Base-by-base conservation (phyloP, 2,797 vertebrate genomes). In the Acanthurus tractus region DNA sequence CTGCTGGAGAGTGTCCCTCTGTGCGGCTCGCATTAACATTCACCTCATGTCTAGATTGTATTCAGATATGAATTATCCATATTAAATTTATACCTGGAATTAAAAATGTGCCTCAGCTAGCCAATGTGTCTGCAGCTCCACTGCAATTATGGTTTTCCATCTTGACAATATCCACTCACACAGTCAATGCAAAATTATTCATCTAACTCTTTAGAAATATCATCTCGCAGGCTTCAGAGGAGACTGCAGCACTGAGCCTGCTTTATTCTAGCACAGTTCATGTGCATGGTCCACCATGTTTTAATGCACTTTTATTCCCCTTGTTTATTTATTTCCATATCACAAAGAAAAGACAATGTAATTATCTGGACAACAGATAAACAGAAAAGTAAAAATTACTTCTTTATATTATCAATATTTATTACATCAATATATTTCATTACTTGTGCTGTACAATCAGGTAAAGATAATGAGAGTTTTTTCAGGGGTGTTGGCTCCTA, bases 51-150 rank as follows among this genome's bases (percentile, higher is more conserved):
- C 45, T 34, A 76, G 63, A 86, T 82, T 62, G 55, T 77, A 86
- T 87, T 82, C 76, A 74, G 69, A 77, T 85, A 84, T 85, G 80
- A 91, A 85, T 85, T 76, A 85, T 88, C 79, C 62, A 84, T 84
- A 73, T 75, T 86, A 77, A 65, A 85, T 85, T 83, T 83, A 77
- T 64, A 87, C 74, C 79, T 82, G 70, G 64, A 84, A 85, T 86
- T 85, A 83, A 79, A 88, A 86, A 71, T 59, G 63, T 49, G 57
- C 44, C 64, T 56, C 42, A 29, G 72, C 73, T 46, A 44, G 66
- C 57, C 53, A 57, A 20, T 10, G 72, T 55, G 46, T 72, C 71
- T 77, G 71, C 74, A 49, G 40, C 17, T 63, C 62, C 22, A 29
- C 38, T 48, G 61, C 68, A 82, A 79, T 82, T 77, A 82, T 18